A percentile compares a stretch with the other conserved stretches of the same genome.
phyloP scores from a whole-genome alignment of 1,140 invertebrate genomes.

The Drosophila punjabiensis region DNA sequence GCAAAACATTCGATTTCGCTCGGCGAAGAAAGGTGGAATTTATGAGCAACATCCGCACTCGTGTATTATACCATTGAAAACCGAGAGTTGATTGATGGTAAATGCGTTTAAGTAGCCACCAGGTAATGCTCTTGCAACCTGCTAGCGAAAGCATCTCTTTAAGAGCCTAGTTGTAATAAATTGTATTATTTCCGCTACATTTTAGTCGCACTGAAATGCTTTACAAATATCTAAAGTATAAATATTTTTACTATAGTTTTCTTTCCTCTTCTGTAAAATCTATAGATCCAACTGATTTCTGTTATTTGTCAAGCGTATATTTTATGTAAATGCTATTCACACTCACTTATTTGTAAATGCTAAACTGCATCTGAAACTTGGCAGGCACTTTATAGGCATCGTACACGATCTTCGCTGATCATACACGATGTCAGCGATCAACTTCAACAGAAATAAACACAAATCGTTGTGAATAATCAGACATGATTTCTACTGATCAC shows the following conservation, averaged over 20 bases:
- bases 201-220: background rate
- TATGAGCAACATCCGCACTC: conserved; percentile 47
- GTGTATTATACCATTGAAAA: conserved; percentile 50
- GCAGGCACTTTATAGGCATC: conserved; percentile 3
- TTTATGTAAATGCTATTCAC: background rate
- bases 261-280: background rate
- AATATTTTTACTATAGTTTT: background rate
- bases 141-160: background rate
- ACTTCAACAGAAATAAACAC: conserved; percentile 11
- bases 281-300: background rate
- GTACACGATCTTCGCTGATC: conserved; percentile 14
- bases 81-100: conserved; percentile 48
- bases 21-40: conserved; percentile 47
- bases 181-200: no score
- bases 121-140: background rate
- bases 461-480: conserved; percentile 17
- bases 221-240: background rate
- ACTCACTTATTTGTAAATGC: background rate
- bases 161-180: background rate
- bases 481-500: conserved; percentile 14
- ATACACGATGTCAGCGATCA: conserved; percentile 10
- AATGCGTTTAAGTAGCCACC: conserved; percentile 30
- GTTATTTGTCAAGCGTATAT: background rate
- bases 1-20: conserved; percentile 48
- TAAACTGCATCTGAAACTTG: background rate